These are phyloP conservation scores for Chrysolina oricalcia DNA, from an alignment of 2,888 invertebrate species.

Conservation along the genomic window DNA sequence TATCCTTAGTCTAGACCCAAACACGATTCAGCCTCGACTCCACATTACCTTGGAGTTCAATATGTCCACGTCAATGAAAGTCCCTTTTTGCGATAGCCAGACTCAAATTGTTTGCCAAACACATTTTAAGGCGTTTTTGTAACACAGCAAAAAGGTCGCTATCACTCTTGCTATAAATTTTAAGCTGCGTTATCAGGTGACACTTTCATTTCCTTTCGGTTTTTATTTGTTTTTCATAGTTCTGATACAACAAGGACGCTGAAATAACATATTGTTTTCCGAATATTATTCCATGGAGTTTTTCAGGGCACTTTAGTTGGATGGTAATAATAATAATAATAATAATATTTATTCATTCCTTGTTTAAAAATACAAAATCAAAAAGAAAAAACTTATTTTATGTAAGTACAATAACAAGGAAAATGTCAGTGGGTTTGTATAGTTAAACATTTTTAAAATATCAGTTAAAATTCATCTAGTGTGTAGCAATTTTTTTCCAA, in stretches of 20 bases:
- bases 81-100: constrained; percentile 26
- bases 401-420: too few species aligned
- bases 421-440: too few species aligned
- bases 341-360: too few species aligned
- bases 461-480: too few species aligned
- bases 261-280: constrained; percentile 26
- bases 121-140: constrained; percentile 40
- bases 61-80: constrained; percentile 32
- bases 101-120: constrained; percentile 37
- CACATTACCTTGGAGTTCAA: constrained; percentile 10
- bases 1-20: not conserved
- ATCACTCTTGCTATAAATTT: constrained; percentile 46
- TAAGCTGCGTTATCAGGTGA: constrained; percentile 42
- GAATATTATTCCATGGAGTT: not conserved
- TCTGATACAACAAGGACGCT: constrained; percentile 29
- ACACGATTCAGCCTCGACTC: not conserved
- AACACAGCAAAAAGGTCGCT: constrained; percentile 36
- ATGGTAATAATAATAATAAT: not conserved
- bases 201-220: constrained; percentile 46
- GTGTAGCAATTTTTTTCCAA: too few species aligned
- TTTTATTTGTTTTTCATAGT: constrained; percentile 40
- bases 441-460: too few species aligned
- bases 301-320: not conserved
- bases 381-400: too few species aligned
- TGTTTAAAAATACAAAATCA: too few species aligned